phyloP scores from a whole-genome alignment of 1,140 invertebrate species.

The Nomia melanderi region DNA sequence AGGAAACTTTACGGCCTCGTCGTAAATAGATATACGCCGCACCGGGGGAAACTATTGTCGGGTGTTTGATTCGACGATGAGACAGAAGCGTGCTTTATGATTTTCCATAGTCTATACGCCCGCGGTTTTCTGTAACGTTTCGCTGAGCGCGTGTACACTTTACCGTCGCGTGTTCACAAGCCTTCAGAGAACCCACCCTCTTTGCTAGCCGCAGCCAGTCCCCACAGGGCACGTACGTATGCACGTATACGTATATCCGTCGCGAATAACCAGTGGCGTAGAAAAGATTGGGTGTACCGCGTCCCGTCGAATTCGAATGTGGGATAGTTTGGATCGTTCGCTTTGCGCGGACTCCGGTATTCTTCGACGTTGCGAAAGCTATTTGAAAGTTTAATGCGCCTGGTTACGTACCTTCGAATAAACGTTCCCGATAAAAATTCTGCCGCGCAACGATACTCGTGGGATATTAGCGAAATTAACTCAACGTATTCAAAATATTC shows the following conservation, averaged over 20 bases:
- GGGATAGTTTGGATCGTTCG: neutral
- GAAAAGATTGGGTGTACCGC: conserved; percentile 5
- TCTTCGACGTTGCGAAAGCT: too few relatives aligned
- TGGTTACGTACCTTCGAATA: too few relatives aligned
- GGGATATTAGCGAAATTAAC: too few relatives aligned
- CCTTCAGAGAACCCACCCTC: conserved; percentile 12
- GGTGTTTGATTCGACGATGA: conserved; percentile 8
- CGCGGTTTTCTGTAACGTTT: neutral
- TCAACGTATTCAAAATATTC: too few relatives aligned
- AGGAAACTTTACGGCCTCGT: conserved; percentile 7
- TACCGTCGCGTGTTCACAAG: conserved; percentile 7
- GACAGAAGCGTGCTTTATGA: conserved; percentile 26
- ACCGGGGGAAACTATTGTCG: conserved; percentile 22
- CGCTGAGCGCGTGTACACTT: neutral
- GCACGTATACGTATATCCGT: neutral
- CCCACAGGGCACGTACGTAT: neutral
- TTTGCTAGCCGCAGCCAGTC: conserved; percentile 12
- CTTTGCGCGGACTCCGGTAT: neutral
- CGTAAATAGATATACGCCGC: conserved; percentile 31
- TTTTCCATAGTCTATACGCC: conserved; percentile 5
- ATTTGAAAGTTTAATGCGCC: too few relatives aligned
- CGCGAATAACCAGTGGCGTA: conserved; percentile 22
- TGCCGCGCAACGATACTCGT: too few relatives aligned
- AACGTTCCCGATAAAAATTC: too few relatives aligned
- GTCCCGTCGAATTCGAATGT: conserved; percentile 17